Evolutionary conservation across 2,888 invertebrate species (phyloP), one percentile per base, ranked within the genome.

Genomic region (Dexiosoma caninum): DNA sequence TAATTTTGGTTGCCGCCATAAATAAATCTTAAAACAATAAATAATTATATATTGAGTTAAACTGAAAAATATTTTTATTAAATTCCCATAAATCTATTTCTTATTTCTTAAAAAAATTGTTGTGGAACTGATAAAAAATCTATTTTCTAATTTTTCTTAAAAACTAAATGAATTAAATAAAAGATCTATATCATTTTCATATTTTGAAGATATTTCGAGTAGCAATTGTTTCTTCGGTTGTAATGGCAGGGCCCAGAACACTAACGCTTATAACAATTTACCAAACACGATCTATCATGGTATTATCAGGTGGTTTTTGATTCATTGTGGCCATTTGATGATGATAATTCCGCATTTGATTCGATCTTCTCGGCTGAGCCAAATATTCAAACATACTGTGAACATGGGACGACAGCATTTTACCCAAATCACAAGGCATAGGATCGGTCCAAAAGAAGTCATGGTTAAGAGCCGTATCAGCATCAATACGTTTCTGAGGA

Each of bases 381-480:
- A 98, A 91, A 90, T 95, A 98, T 89, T 98, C 98, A 89, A 98
- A 98, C 98, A 98, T 98, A 90, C 97, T 97, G 83, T 92, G 96
- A 82, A 94, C 95, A 91, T 96, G 95, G 86, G 96, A 96, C 0
- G 96, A 96, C 83, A 98, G 91, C 97, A 98, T 98, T 91, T 95
- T 95, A 66, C 94, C 95, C 37, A 97, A 91, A 87, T 97, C 97
- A 86, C 95, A 95, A 0, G 98, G 98, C 95, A 97, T 95, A 0
- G 99, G 99, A 89, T 98, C 97, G 5, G 95, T 96, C 97, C 98
- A 99, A 91, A 99, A 99, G 91, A 99, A 99, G 88, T 98, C 97
- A 88, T 99, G 98, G 91, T 98, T 97, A 1, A 99, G 89, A 0
- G 98, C 98, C 0, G 95, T 95, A 88, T 99, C 98, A 0, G 97